Evolutionary conservation across 2,888 invertebrate genomes (phyloP).

Genomic region (Aphelenchoides bicaudatus): DNA sequence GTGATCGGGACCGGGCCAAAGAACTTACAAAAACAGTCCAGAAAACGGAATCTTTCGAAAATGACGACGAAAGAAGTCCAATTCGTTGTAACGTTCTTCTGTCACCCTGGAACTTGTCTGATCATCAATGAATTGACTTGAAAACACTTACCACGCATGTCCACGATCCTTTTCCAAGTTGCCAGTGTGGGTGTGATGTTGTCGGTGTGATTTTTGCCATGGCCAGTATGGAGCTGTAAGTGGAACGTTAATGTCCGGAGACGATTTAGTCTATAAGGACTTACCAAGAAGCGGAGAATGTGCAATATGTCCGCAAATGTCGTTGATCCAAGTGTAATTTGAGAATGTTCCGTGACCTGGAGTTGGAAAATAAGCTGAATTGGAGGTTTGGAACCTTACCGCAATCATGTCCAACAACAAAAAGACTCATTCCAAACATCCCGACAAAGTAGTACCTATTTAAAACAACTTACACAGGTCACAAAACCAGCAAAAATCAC

Average conservation of each 20-base stretch:
- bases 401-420: constrained; percentile 39
- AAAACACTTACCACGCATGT: constrained; percentile 46
- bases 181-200: constrained; percentile 49
- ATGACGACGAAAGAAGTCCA: constrained; percentile 31
- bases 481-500: constrained; percentile 10
- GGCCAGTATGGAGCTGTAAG: constrained; percentile 20
- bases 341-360: constrained; percentile 30
- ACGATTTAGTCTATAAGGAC: background rate
- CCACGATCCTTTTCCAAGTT: constrained; percentile 48
- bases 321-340: constrained; percentile 36
- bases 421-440: constrained; percentile 37
- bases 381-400: constrained; percentile 19
- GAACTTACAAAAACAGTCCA: constrained; percentile 48
- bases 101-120: too few relatives aligned
- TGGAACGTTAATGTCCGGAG: background rate
- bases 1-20: too few relatives aligned
- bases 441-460: constrained; percentile 19
- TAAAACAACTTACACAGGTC: background rate
- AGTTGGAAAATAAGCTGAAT: background rate
- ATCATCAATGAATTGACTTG: too few relatives aligned
- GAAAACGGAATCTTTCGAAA: constrained; percentile 50
- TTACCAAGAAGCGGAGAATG: constrained; percentile 46
- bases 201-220: constrained; percentile 41
- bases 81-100: constrained; percentile 32
- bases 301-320: constrained; percentile 38